Base-by-base conservation (phyloP, 2,888 invertebrate genomes). In the Erebia aethiops region DNA sequence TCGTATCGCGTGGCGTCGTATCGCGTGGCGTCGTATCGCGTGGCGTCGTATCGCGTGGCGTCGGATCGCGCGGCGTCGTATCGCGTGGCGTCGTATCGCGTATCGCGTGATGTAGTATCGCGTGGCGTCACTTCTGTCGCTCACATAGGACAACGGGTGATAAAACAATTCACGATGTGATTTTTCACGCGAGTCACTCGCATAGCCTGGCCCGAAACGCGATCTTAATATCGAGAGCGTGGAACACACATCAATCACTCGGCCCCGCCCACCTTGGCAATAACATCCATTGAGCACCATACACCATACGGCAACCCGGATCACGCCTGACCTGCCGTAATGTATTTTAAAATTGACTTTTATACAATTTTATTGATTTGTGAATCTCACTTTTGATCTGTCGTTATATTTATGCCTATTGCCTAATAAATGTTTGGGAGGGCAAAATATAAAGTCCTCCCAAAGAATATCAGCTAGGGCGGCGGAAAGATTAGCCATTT, bases 171-270 rank as follows among this genome's bases (percentile, higher is more conserved):
- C 67, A 54, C 64, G 61, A 57, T 51, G 70, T 67, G 61, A 72
- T 72, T 74, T 71, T 74, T 74, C 70, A 71, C 67, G 60, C 65
- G 71, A 71, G 67, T 66, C 67, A 68, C 74, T 72, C 67, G 61
- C 67, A 67, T 58, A 62, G 71, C 70, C 46, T 49, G 65, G 67
- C 70, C 65, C 64, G 72, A 74, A 74, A 74, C 68, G 71, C 52
- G 70, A 72, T 72, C 74, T 74, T 72, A 74, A 72, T 74, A 70
- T 69, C 62, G 57, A 43, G 62, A 63, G 35, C 51, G 70, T 68
- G 66, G 54, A 56, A 61, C 65, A 51, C 51, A 18, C 73, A 73
- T 73, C 71, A 69, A 73, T 71, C 63, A 67, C 16, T 43, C 43
- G 49, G 18, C 18, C 52, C 51, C 72, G 57, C 70, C 68, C 72